phyloP scores from a whole-genome alignment of 2,888 invertebrate genomes.

The Oscheius sp. region DNA sequence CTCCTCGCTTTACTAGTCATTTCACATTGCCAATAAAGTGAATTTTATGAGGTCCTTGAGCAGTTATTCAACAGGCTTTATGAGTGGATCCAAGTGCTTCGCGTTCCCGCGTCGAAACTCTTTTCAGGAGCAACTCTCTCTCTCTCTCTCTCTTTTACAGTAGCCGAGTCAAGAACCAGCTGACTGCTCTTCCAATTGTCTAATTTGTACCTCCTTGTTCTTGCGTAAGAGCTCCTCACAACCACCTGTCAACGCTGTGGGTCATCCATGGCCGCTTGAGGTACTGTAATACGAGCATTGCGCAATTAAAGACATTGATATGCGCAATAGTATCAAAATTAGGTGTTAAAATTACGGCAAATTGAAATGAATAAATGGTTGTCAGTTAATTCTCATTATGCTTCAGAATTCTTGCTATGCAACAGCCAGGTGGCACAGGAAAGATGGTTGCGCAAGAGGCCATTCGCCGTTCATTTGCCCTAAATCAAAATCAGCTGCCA shows the following conservation, averaged over 20 bases:
- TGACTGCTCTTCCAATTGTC: constrained; percentile 5
- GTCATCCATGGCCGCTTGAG: constrained; percentile 10
- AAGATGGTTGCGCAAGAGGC: neutral
- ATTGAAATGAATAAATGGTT: neutral
- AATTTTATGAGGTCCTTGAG: neutral
- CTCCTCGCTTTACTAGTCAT: neutral
- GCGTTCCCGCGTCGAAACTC: no score
- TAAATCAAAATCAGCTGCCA: constrained; percentile 4
- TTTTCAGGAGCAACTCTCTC: neutral
- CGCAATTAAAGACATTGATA: constrained; percentile 15
- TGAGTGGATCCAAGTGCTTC: neutral
- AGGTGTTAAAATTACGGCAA: neutral
- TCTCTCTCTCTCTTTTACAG: neutral
- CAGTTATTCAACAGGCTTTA: constrained; percentile 19
- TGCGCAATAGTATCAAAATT: neutral
- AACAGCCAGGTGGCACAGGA: constrained; percentile 15
- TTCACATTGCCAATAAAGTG: neutral
- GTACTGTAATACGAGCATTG: constrained; percentile 18
- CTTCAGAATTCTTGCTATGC: neutral
- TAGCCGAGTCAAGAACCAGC: constrained; percentile 5
- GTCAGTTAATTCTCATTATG: neutral
- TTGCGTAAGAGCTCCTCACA: constrained; percentile 21
- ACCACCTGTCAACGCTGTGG: constrained; percentile 26
- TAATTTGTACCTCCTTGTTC: neutral
- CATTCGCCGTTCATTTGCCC: constrained; percentile 5